Evolutionary conservation across 2,113 vertebrate species (phyloP).

Genomic region (Lasiurus cinereus): DNA sequence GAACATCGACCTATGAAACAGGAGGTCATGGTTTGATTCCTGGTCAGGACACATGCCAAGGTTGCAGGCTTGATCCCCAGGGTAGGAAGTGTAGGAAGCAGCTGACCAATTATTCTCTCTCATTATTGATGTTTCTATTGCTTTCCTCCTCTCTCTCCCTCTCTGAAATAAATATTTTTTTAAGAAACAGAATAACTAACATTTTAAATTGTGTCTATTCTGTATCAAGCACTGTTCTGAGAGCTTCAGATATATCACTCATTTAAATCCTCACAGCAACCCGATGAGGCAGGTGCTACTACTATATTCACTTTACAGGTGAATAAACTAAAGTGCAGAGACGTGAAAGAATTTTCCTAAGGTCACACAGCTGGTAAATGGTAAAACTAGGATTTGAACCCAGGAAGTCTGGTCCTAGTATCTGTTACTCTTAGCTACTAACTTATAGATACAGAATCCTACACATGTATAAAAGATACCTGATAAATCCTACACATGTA

Average conservation of each 20-base stretch:
- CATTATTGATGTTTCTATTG: too few relatives aligned
- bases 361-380: not conserved
- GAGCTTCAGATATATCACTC: slow-evolving; percentile 17
- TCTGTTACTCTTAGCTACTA: slow-evolving; percentile 46
- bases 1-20: too few relatives aligned
- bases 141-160: too few relatives aligned
- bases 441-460: not conserved
- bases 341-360: slow-evolving; percentile 29
- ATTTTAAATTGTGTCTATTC: slow-evolving; percentile 52
- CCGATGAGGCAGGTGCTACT: not conserved
- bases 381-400: slow-evolving; percentile 39
- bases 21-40: too few relatives aligned
- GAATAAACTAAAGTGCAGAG: slow-evolving; percentile 6
- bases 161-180: too few relatives aligned
- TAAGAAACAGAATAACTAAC: slow-evolving; percentile 33
- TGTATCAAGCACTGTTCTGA: slow-evolving; percentile 28
- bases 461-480: not conserved
- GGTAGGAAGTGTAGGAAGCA: too few relatives aligned
- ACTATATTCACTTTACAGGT: not conserved
- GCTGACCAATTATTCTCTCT: too few relatives aligned
- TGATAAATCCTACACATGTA: not conserved
- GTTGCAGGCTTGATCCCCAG: too few relatives aligned
- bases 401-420: slow-evolving; percentile 7
- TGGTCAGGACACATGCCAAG: too few relatives aligned
- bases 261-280: not conserved